Base-by-base conservation (phyloP, 2,797 vertebrate genomes). In the Micromesistius poutassou region DNA sequence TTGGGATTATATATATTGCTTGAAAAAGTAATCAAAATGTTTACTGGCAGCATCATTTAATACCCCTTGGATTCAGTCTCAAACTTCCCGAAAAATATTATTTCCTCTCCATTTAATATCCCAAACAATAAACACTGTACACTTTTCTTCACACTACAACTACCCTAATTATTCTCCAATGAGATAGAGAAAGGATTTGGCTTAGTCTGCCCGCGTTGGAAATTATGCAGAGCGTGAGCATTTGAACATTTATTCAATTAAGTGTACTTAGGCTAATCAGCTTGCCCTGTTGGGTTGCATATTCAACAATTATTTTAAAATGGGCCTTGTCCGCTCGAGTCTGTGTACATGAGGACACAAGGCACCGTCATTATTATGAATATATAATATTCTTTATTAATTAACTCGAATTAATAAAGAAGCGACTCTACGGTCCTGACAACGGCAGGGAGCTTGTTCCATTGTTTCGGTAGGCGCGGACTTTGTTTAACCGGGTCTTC, bases 1-100 rank as follows among this genome's bases (percentile, higher is more conserved):
- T 84, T 6, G 66, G 76, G 75, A 50, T 78, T 72, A 78, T 68
- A 78, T 80, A 85, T 77, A 84, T 72, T 3, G 74, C 74, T 87
- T 86, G 85, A 83, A 80, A 62, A 74, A 31, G 40, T 42, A 42
- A 42, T 42, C 40, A 42, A 13, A 80, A 77, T 70, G 68, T 78
- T 5, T 66, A 77, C 86, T 83, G 79, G 87, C 88, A 91, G 79
- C 74, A 81, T 80, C 86, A 90, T 90, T 88, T 77, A 86, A 87
- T 81, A 81, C 79, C 80, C 42, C 77, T 88, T 79, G 84, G 83
- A 86, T 79, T 12, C 5, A 5, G 71, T 77, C 76, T 78, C 35
- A 77, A 84, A 77, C 71, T 83, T 19, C 16, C 46, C 46, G 12
- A 42, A 42, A 42, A 13, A 42, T 42, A 2, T 14, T 42, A 38